Conservation (phyloP, 2,888 invertebrate species). For the Pomacea canaliculata region DNA sequence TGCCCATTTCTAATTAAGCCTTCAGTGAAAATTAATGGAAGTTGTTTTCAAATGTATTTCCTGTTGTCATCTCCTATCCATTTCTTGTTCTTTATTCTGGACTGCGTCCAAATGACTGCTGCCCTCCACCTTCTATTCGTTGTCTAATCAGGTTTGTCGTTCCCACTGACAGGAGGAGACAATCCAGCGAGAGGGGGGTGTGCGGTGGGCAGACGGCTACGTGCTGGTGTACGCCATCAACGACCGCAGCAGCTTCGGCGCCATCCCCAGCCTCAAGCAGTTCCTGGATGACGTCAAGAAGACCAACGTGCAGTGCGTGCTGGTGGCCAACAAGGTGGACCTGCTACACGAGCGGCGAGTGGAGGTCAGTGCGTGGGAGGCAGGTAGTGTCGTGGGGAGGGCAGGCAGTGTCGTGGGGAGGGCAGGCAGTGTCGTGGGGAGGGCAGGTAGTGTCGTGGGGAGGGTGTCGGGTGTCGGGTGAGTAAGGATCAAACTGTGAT, state of each 20-base stretch:
- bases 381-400: no score
- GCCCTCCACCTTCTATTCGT: no score
- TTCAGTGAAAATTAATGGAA: not conserved
- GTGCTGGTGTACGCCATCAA: conserved; percentile 64
- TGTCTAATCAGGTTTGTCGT: not conserved
- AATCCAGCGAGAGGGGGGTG: conserved; percentile 56
- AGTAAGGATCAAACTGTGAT: no score
- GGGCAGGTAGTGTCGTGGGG: no score
- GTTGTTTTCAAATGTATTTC: no score
- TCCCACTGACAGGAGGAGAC: conserved; percentile 50
- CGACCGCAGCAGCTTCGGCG: conserved; percentile 63
- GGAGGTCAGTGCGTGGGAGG: conserved; percentile 2
- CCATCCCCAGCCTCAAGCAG: conserved; percentile 53
- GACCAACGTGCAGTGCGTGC: conserved; percentile 61
- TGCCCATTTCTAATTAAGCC: not conserved
- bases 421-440: no score
- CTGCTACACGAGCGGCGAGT: conserved; percentile 60
- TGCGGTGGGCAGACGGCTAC: conserved; percentile 66
- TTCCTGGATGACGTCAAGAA: conserved; percentile 61
- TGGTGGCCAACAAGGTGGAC: conserved; percentile 62
- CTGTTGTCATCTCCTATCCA: no score
- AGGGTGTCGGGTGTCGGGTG: no score
- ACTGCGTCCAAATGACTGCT: no score
- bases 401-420: no score
- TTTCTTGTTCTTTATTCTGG: no score